A percentile compares a stretch with the other conserved stretches of the same genome.
Evolutionary conservation across 1,140 invertebrate genomes (phyloP).

Genomic region (Notospermus geniculatus): DNA sequence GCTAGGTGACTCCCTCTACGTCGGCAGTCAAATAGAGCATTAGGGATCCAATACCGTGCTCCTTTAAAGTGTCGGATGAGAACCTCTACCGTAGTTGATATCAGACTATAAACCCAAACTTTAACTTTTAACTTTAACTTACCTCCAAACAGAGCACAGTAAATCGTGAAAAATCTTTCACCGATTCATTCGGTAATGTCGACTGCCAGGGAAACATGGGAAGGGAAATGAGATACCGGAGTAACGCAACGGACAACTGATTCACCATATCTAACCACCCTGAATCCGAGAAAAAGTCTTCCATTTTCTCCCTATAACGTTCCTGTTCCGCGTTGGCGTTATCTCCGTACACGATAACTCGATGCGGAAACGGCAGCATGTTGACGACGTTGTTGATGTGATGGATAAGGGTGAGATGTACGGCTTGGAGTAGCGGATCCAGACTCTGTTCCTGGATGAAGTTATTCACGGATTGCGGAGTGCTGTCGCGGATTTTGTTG

Average conservation of each 20-base stretch:
- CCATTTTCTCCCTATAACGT: slow-evolving; percentile 60
- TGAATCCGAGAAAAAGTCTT: slow-evolving; percentile 60
- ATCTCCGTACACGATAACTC: slow-evolving; percentile 43
- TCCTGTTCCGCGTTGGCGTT: slow-evolving; percentile 39
- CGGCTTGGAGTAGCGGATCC: slow-evolving; percentile 60
- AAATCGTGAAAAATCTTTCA: slow-evolving; percentile 64
- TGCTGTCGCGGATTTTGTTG: slow-evolving; percentile 5
- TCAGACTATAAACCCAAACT: too few species aligned
- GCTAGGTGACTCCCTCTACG: too few species aligned
- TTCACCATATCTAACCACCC: slow-evolving; percentile 60
- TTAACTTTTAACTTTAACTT: too few species aligned
- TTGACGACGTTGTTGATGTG: slow-evolving; percentile 61
- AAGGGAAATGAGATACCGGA: slow-evolving; percentile 52
- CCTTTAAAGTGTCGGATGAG: too few species aligned
- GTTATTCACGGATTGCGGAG: slow-evolving; percentile 7
- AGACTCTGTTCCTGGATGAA: slow-evolving; percentile 28
- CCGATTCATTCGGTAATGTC: slow-evolving; percentile 57
- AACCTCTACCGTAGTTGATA: too few species aligned
- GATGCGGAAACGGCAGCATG: slow-evolving; percentile 62
- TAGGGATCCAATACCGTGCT: too few species aligned
- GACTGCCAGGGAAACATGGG: slow-evolving; percentile 47
- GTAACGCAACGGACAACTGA: slow-evolving; percentile 61
- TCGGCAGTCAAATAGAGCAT: too few species aligned
- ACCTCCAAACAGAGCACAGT: slow-evolving; percentile 64
- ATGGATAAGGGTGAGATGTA: slow-evolving; percentile 60